A percentile compares a stretch with the other conserved stretches of the same genome.
Conservation (phyloP, 2,888 invertebrate species). For the Leptothorax acervorum region DNA sequence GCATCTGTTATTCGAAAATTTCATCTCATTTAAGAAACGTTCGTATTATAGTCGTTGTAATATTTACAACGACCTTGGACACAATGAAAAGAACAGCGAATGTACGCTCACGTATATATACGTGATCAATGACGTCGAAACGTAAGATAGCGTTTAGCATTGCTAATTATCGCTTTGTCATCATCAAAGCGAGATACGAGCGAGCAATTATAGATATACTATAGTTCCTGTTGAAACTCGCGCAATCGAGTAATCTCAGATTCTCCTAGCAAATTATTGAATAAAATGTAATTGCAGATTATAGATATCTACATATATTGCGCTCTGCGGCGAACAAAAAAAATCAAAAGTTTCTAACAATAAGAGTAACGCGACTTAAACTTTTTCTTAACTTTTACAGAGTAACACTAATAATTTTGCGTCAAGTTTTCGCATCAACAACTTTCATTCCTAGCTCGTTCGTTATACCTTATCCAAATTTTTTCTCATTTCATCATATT, state of each 20-base stretch:
- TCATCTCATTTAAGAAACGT: background rate
- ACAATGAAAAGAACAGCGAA: background rate
- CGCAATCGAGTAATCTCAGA: background rate
- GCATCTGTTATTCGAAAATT: background rate
- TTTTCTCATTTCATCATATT: background rate
- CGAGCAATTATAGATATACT: constrained; percentile 1
- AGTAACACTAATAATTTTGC: background rate
- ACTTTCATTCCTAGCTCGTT: background rate
- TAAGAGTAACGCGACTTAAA: background rate
- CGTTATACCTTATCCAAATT: background rate
- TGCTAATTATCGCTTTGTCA: constrained; percentile 62
- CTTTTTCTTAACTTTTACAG: background rate
- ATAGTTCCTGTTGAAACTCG: background rate
- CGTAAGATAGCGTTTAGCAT: constrained; percentile 49
- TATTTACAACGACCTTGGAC: background rate
- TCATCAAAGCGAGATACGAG: constrained; percentile 46
- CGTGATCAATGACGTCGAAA: background rate
- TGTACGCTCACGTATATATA: background rate
- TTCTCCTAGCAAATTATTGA: background rate
- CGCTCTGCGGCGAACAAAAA: background rate
- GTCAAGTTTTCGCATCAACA: background rate
- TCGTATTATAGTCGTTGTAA: background rate
- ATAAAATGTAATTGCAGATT: background rate
- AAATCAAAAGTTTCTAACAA: background rate
- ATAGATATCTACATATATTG: background rate